Conservation (phyloP, 2,888 invertebrate genomes). For the Brenthis daphne region DNA sequence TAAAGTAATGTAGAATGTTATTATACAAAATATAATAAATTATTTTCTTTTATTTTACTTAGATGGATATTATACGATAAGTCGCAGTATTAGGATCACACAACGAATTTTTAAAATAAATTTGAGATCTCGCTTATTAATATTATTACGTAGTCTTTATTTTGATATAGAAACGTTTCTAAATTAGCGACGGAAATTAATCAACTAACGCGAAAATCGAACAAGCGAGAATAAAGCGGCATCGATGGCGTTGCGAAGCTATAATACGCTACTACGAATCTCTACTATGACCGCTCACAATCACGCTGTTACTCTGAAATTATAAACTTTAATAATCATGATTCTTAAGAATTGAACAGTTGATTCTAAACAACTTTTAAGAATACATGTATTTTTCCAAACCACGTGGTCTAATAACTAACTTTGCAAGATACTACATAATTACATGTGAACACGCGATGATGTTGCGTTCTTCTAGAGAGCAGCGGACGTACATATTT, state of each 20-base stretch:
- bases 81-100: conserved; percentile 79
- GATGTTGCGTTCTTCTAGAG: conserved; percentile 1
- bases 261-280: background rate
- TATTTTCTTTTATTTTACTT: conserved; percentile 76
- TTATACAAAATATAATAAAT: conserved; percentile 82
- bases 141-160: conserved; percentile 81
- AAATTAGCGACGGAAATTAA: conserved; percentile 76
- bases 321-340: conserved; percentile 13
- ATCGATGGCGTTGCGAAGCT: conserved; percentile 36
- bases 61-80: conserved; percentile 62
- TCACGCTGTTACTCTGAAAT: conserved; percentile 7
- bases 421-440: background rate
- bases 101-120: conserved; percentile 79
- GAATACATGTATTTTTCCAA: background rate
- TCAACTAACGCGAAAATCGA: conserved; percentile 75
- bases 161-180: conserved; percentile 79
- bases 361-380: conserved; percentile 27
- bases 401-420: background rate
- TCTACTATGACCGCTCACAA: conserved; percentile 13
- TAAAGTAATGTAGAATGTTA: conserved; percentile 80
- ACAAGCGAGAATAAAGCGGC: conserved; percentile 60
- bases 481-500: background rate
- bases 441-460: background rate
- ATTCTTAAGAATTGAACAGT: conserved; percentile 36
- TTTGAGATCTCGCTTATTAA: conserved; percentile 82